Evolutionary conservation across 2,888 invertebrate species (phyloP).

Genomic region (Galerucella pusilla): DNA sequence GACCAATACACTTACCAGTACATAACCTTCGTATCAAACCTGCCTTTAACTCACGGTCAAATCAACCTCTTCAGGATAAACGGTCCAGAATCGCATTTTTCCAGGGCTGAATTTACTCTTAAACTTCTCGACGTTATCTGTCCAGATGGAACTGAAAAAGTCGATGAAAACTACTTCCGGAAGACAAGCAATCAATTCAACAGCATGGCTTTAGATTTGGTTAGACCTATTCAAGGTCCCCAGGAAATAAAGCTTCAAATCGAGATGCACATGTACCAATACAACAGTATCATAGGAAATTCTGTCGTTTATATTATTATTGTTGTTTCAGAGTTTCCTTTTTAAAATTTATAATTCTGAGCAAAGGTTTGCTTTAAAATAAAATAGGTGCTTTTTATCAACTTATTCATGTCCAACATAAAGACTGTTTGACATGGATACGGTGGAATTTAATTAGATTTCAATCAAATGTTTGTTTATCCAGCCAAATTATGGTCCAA

Average conservation of each 20-base stretch:
- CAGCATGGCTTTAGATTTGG: constrained; percentile 81
- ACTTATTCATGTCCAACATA: no score
- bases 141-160: constrained; percentile 68
- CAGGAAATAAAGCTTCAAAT: constrained; percentile 91
- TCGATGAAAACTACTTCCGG: constrained; percentile 62
- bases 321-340: constrained; percentile 86
- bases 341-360: constrained; percentile 65
- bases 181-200: constrained; percentile 66
- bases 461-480: no score
- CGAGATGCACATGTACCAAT: constrained; percentile 84
- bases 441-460: no score
- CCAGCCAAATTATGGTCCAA: no score
- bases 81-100: constrained; percentile 79
- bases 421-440: no score
- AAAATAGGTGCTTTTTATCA: no score
- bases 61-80: constrained; percentile 89
- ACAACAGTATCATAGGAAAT: constrained; percentile 79
- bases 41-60: constrained; percentile 72
- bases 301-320: constrained; percentile 88
- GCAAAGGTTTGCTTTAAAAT: no score
- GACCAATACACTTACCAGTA: constrained; percentile 93
- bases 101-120: constrained; percentile 80
- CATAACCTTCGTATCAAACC: constrained; percentile 89
- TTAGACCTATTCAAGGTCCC: constrained; percentile 82
- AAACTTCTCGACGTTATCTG: constrained; percentile 75